Evolutionary conservation across 2,113 vertebrate species (phyloP).

Genomic region (Microtus richardsoni): DNA sequence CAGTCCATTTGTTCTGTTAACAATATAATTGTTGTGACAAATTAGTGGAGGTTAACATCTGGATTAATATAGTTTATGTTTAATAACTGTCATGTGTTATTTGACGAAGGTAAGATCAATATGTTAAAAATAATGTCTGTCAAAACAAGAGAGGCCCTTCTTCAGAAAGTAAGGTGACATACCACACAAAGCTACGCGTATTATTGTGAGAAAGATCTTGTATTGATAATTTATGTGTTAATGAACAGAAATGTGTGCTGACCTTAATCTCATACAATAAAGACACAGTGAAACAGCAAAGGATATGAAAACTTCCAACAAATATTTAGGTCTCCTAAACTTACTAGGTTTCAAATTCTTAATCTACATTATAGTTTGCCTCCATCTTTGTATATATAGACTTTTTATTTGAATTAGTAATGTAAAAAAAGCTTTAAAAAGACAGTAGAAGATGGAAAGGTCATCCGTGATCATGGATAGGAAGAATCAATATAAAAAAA

Average conservation of each 20-base stretch:
- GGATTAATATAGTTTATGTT: neutral
- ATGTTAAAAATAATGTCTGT: neutral
- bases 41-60: neutral
- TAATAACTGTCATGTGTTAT: neutral
- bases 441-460: neutral
- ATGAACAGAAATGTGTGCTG: neutral
- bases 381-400: neutral
- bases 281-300: neutral
- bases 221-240: neutral
- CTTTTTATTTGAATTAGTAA: neutral
- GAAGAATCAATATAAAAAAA: neutral
- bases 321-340: neutral
- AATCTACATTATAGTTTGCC: neutral
- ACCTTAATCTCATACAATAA: neutral
- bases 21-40: neutral
- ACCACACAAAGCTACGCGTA: neutral
- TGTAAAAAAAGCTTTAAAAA: neutral
- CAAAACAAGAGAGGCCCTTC: neutral
- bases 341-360: slow-evolving; percentile 8
- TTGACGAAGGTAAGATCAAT: neutral
- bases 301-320: neutral
- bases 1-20: neutral
- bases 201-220: neutral
- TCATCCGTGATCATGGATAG: neutral
- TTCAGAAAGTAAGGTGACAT: neutral